Base-by-base conservation (phyloP, 1,140 invertebrate species). In the Brachionus rotundiformis region DNA sequence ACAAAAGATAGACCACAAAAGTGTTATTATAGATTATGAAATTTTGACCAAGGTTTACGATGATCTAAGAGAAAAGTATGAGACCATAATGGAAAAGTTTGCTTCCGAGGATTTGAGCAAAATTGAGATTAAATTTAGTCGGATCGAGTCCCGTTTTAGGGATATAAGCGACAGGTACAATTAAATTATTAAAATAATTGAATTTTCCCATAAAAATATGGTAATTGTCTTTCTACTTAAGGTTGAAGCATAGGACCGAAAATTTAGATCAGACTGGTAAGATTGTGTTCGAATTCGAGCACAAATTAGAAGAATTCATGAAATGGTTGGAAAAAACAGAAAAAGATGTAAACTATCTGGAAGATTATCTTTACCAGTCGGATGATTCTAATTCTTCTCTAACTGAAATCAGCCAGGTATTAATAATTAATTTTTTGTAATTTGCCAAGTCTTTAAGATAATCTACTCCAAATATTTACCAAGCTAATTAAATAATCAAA, bases 261-360 rank as follows among this genome's bases (percentile, higher is more conserved):
- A 77, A 59, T 59, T 49, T 77, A 23, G 44, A 77, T 25, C 44
- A 77, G 39, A 59, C 73, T 47, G 27, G 41, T n/a, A 59, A 77
- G 49, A 77, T 49, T 23, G 19, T 77, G 27, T 59, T 54, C 11
- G 73, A 49, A 29, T 79, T 59, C 29, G 47, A 79, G 7, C 16
- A 29, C 13, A 36, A 79, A 31, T 31, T 59, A 13, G 36, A 59
- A 39, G 29, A 79, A 29, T 79, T 79, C 16, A 31, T 33, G n/a
- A 41, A 79, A 79, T 79, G 76, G 76, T 27, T 79, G 19, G 59
- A 79, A 39, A 79, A 63, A 63, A 79, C 54, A 1, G 27, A 79
- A 59, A 79, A 79, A 63, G 76, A 79, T 41, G 31, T 79, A 44
- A 79, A 79, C 36, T 79, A 79, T 54, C 27, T 79, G 19, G 76